Evolutionary conservation across 2,888 invertebrate genomes (phyloP).

Genomic region (Hypolimnas misippus): DNA sequence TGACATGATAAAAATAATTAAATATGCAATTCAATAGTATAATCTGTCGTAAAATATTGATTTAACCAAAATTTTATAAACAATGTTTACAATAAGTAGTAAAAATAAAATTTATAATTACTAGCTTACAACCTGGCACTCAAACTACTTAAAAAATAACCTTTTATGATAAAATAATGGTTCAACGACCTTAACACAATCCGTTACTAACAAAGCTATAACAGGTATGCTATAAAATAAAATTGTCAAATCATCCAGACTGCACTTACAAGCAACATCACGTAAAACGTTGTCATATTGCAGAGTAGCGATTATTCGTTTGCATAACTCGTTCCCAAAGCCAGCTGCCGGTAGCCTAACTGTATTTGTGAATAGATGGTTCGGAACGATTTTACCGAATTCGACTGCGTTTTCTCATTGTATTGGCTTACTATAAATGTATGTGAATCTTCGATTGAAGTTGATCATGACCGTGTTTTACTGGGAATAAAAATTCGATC

Average conservation of each 20-base stretch:
- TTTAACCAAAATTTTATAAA: no score
- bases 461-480: neutral
- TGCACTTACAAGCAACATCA: conserved; percentile 4
- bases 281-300: conserved; percentile 28
- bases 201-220: neutral
- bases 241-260: conserved; percentile 12
- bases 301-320: conserved; percentile 18
- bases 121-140: no score
- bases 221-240: neutral
- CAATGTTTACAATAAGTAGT: no score
- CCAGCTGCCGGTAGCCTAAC: conserved; percentile 24
- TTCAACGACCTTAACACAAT: conserved; percentile 5
- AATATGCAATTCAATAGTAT: no score
- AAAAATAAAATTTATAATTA: no score
- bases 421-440: conserved; percentile 33
- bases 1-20: no score
- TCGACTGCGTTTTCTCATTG: conserved; percentile 36
- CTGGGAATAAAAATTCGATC: conserved; percentile 1
- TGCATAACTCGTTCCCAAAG: conserved; percentile 30
- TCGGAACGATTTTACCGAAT: conserved; percentile 40
- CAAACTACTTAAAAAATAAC: neutral
- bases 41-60: no score
- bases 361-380: conserved; percentile 39
- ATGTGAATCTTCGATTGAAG: conserved; percentile 10
- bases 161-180: neutral